A percentile compares a stretch with the other conserved stretches of the same genome.
Conservation (phyloP, 2,888 invertebrate species). For the Argyra leucocephala region DNA sequence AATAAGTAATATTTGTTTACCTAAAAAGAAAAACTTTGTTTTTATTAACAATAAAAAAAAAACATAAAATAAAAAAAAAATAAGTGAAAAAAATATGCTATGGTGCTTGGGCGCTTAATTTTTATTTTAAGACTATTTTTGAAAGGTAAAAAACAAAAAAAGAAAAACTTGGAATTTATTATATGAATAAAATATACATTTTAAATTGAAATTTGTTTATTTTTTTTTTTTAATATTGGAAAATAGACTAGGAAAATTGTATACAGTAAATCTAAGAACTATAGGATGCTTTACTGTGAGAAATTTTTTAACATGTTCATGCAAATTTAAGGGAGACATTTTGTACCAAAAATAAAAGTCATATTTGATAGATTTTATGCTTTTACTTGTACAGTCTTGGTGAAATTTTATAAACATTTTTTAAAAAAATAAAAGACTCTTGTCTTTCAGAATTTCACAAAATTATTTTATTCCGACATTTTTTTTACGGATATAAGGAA, state of each 20-base stretch:
- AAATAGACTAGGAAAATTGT: not conserved
- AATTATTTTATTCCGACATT: too few species aligned
- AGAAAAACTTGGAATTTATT: not conserved
- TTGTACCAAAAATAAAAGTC: too few species aligned
- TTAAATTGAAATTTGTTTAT: not conserved
- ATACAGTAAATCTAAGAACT: too few species aligned
- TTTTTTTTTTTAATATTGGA: not conserved
- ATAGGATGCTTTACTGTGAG: too few species aligned
- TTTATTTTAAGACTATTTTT: not conserved
- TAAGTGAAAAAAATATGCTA: not conserved
- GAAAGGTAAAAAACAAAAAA: not conserved
- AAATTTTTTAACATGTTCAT: too few species aligned
- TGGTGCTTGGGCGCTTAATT: not conserved
- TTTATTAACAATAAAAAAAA: not conserved
- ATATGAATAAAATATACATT: constrained; percentile 2
- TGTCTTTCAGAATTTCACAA: too few species aligned
- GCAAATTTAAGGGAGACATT: too few species aligned
- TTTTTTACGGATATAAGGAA: too few species aligned
- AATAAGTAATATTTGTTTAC: not conserved
- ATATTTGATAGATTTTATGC: too few species aligned
- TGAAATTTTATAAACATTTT: too few species aligned
- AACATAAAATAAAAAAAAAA: not conserved
- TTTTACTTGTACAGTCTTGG: too few species aligned
- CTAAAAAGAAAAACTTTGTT: not conserved
- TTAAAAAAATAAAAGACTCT: too few species aligned